Percentiles rank a stretch among this genome's conserved stretches.
Evolutionary conservation across 2,888 invertebrate genomes (phyloP).

Genomic region (Acanthoscelides obtectus): DNA sequence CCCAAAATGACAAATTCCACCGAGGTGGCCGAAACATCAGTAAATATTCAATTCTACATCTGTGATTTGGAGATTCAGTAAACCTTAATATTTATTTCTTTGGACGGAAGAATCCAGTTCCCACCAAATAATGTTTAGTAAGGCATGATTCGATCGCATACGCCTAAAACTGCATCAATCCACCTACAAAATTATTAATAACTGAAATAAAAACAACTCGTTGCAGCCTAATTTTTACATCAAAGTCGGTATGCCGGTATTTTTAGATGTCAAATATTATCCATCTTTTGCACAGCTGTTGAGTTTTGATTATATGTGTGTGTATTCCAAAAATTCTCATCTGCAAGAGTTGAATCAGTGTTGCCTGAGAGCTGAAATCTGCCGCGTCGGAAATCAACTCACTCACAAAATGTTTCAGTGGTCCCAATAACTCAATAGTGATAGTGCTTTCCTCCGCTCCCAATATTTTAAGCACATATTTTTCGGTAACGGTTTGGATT

Average conservation of each 20-base stretch:
- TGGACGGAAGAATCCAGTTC: too few relatives aligned
- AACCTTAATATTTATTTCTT: too few relatives aligned
- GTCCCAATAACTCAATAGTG: constrained; percentile 7
- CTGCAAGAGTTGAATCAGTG: constrained; percentile 29
- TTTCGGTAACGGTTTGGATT: neutral
- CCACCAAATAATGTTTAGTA: neutral
- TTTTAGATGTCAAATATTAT: constrained; percentile 47
- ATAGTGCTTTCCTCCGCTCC: constrained; percentile 15
- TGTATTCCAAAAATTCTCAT: constrained; percentile 27
- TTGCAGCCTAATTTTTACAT: constrained; percentile 41
- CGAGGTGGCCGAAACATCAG: too few relatives aligned
- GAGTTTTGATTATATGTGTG: constrained; percentile 31
- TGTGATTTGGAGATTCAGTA: too few relatives aligned
- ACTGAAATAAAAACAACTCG: constrained; percentile 26
- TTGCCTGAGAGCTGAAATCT: constrained; percentile 24
- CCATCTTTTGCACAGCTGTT: constrained; percentile 43
- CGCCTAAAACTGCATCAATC: constrained; percentile 3
- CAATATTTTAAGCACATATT: constrained; percentile 17
- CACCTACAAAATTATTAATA: constrained; percentile 26
- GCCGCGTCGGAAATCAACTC: constrained; percentile 13
- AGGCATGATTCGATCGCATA: neutral
- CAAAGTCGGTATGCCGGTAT: constrained; percentile 42
- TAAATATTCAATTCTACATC: too few relatives aligned
- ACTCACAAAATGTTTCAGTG: constrained; percentile 17
- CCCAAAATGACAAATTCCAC: too few relatives aligned